Evolutionary conservation across 1,140 invertebrate genomes (phyloP).

Genomic region (Metaphire vulgaris): DNA sequence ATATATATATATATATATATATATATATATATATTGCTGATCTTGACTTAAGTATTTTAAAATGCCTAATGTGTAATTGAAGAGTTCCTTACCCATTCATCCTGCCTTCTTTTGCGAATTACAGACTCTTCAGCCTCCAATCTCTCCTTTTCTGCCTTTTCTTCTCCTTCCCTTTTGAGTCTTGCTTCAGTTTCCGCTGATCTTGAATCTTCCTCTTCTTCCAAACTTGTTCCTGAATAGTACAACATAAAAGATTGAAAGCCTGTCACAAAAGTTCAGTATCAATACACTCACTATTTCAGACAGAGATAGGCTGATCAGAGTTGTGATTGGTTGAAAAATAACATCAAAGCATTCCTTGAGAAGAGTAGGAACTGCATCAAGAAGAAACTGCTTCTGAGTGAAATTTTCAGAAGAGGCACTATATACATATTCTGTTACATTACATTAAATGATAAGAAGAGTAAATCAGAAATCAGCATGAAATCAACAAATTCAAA

Average conservation of each 20-base stretch:
- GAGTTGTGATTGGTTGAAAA: neutral
- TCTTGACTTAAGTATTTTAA: too few species aligned
- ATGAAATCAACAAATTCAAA: too few species aligned
- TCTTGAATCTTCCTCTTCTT: slow-evolving; percentile 45
- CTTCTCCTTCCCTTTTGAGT: slow-evolving; percentile 42
- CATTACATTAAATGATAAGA: too few species aligned
- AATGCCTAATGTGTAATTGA: too few species aligned
- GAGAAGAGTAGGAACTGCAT: too few species aligned
- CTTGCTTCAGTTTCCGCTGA: slow-evolving; percentile 41
- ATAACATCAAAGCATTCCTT: too few species aligned
- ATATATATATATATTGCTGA: too few species aligned
- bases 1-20: too few species aligned
- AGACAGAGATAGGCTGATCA: neutral
- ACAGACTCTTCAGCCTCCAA: slow-evolving; percentile 45
- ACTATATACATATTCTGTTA: too few species aligned
- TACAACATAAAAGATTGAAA: neutral
- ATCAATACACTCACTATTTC: neutral
- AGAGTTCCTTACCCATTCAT: slow-evolving; percentile 52
- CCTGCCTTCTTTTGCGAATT: slow-evolving; percentile 43
- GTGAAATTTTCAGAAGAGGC: too few species aligned
- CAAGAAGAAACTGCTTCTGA: too few species aligned
- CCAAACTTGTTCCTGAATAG: slow-evolving; percentile 42
- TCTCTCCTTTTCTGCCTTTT: slow-evolving; percentile 44
- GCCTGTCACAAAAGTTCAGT: neutral
- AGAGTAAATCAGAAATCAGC: too few species aligned